A percentile compares a stretch with the other conserved stretches of the same genome.
phyloP scores from a whole-genome alignment of 1,140 invertebrate species.

The Drosophila kikkawai region DNA sequence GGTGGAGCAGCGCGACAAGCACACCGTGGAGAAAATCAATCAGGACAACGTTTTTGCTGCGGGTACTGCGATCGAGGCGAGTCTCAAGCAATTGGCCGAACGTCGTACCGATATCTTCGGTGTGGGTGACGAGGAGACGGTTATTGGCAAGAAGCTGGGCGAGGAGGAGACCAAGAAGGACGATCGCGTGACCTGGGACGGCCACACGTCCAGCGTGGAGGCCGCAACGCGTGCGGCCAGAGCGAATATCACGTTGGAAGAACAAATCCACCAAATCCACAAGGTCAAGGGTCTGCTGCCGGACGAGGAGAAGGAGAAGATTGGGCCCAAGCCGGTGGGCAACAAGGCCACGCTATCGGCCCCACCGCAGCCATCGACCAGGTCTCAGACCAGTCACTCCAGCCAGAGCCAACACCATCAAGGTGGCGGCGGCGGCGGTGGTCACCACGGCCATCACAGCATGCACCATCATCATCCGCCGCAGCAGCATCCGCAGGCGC shows the following conservation, averaged over 20 bases:
- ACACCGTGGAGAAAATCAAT: conserved; percentile 89
- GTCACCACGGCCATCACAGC: conserved; percentile 53
- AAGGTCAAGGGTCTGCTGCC: conserved; percentile 96
- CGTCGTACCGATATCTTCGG: conserved; percentile 99
- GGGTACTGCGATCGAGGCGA: conserved; percentile 96
- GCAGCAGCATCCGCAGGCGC: conserved; percentile 41
- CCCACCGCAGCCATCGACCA: conserved; percentile 64
- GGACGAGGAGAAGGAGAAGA: conserved; percentile 97
- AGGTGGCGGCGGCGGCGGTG: conserved; percentile 24
- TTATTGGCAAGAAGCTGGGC: conserved; percentile 99
- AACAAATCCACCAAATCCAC: conserved; percentile 98
- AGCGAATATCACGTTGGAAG: conserved; percentile 97
- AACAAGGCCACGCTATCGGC: conserved; percentile 74
- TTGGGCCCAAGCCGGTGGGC: conserved; percentile 91
- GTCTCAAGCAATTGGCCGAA: conserved; percentile 97
- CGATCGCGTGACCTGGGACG: conserved; percentile 98
- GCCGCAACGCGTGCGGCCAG: conserved; percentile 95
- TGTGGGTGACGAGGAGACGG: conserved; percentile 98
- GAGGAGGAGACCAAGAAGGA: conserved; percentile 96
- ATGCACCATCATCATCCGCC: conserved; percentile 59
- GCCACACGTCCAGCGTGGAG: conserved; percentile 97
- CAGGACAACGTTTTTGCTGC: conserved; percentile 89
- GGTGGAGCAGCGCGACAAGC: conserved; percentile 97
- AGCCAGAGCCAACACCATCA: conserved; percentile 63
- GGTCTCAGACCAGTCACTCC: conserved; percentile 56